Evolutionary conservation across 2,113 vertebrate species (phyloP), one percentile per base, ranked within the genome.

Genomic region (Cyprinodon brontotheroides): DNA sequence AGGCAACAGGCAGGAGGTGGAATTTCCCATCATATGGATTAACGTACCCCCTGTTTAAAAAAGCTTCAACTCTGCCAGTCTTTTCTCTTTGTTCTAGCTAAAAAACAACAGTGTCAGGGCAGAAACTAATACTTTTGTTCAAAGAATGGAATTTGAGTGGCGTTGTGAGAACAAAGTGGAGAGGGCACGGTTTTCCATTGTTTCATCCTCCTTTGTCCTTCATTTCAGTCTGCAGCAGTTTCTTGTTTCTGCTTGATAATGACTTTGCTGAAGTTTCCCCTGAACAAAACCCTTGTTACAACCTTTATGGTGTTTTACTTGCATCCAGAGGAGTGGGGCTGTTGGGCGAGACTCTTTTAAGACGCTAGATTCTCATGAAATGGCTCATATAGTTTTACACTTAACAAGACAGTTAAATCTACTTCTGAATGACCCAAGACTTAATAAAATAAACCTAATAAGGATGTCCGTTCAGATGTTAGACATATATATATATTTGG

Each of bases 121-220:
- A 68, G 37, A 69, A 77, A 86, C 61, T 67, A 83, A 61, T 20
- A 53, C 71, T 85, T 82, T 81, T 77, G 79, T 12, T 85, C 78
- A 88, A 88, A 87, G 84, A 29, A 47, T 8, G 13, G 15, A 0
- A 40, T 72, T 62, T 53, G 67, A 70, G 43, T 47, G 41, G 65
- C n/a, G 17, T 38, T 39, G 29, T 57, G 45, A 78, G 84, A 87
- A 88, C 82, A 91, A 86, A 87, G 85, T 64, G 8, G 43, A 60
- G 66, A 7, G 77, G 66, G 68, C 78, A 71, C 1, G 17, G 70
- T 62, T 66, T 70, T 80, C 72, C 70, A 66, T 70, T 77, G 80
- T 78, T 65, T 80, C 75, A 72, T 80, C 75, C 85, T 41, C 45
- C 78, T 80, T 72, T 64, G 78, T 80, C 86, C 81, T 88, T 87